phyloP scores from a whole-genome alignment of 1,140 invertebrate genomes.

The Wasmannia auropunctata region DNA sequence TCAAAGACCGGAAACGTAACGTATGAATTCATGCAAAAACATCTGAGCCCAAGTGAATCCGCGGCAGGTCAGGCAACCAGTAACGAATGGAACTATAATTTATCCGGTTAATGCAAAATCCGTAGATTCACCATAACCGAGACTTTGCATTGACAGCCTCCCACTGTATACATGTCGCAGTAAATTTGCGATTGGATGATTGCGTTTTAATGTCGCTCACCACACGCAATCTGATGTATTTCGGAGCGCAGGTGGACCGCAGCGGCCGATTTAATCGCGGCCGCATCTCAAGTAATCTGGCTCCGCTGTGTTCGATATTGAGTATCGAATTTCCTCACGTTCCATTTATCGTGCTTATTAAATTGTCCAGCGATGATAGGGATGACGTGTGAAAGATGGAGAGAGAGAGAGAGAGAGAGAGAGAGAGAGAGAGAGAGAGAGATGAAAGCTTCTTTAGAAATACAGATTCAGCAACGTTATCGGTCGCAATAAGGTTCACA shows the following conservation, averaged over 20 bases:
- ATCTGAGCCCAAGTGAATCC: background rate
- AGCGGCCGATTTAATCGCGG: slow-evolving; percentile 2
- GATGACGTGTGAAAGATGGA: background rate
- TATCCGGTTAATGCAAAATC: slow-evolving; percentile 27
- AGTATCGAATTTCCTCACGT: slow-evolving; percentile 21
- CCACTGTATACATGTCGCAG: background rate
- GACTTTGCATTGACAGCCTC: background rate
- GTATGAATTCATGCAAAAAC: background rate
- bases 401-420: background rate
- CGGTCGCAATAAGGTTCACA: background rate
- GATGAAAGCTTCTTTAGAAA: background rate
- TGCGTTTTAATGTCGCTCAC: background rate
- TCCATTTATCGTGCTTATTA: slow-evolving; percentile 5
- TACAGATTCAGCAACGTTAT: background rate
- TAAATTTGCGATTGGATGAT: slow-evolving; percentile 1
- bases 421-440: background rate
- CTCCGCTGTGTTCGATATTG: background rate
- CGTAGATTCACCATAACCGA: background rate
- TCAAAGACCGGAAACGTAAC: background rate
- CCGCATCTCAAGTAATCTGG: background rate
- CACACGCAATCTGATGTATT: background rate
- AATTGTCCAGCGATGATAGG: background rate
- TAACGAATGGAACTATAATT: slow-evolving; percentile 17
- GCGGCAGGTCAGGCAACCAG: background rate
- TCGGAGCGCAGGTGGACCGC: background rate